Percentiles rank a stretch among this genome's conserved stretches.
These are phyloP conservation scores for Gopherus flavomarginatus DNA, from an alignment of 2,113 vertebrate species.

Conservation along the genomic window DNA sequence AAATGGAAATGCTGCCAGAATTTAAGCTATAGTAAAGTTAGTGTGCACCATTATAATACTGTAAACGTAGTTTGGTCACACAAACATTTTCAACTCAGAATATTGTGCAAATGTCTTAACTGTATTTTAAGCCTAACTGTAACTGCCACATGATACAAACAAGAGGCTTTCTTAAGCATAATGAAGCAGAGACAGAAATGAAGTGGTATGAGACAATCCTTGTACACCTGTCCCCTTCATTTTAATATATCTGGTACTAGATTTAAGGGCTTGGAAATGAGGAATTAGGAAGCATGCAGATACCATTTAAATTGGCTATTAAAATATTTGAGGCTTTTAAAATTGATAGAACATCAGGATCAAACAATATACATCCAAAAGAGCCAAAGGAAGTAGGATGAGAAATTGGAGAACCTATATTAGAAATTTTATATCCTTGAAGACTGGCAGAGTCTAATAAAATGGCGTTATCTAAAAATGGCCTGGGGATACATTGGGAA, in stretches of 20 bases:
- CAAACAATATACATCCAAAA: slow-evolving; percentile 21
- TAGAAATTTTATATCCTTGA: slow-evolving; percentile 45
- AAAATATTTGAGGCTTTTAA: slow-evolving; percentile 23
- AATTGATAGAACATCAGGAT: not conserved
- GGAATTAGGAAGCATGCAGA: not conserved
- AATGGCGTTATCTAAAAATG: slow-evolving; percentile 41
- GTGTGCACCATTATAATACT: not conserved
- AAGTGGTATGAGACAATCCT: not conserved
- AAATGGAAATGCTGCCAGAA: not conserved
- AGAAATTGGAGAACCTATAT: slow-evolving; percentile 35
- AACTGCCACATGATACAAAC: not conserved
- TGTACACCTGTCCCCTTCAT: not conserved
- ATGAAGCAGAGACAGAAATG: not conserved
- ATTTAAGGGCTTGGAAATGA: not conserved
- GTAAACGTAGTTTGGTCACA: not conserved
- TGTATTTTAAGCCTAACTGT: not conserved
- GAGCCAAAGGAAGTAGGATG: slow-evolving; percentile 26
- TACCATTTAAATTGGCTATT: not conserved
- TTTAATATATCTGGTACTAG: not conserved
- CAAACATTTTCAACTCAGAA: slow-evolving; percentile 16
- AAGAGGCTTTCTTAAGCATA: not conserved
- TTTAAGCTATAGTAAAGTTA: not conserved
- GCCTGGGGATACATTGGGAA: not conserved
- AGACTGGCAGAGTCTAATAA: slow-evolving; percentile 22
- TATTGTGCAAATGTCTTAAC: not conserved